Evolutionary conservation across 2,113 vertebrate species (phyloP), one percentile per base, ranked within the genome.

Genomic region (Callorhinus ursinus): DNA sequence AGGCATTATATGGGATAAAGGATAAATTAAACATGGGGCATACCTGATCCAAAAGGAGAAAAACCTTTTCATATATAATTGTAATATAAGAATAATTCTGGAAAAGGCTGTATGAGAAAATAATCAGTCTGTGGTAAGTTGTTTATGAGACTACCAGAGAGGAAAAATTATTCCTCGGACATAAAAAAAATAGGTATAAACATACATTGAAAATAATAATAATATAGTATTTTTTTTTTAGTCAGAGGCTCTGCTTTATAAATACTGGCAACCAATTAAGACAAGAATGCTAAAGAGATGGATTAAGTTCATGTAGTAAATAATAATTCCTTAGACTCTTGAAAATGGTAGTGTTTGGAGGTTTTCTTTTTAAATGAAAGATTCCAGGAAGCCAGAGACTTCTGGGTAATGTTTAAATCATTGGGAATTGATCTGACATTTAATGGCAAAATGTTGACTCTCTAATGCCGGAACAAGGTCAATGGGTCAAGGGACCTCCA

Each of bases 381-480:
- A 93, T 97, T 98, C 95, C 93, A 97, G 97, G 95, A 98, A 98
- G 46, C 65, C 76, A 69, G 88, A 96, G 94, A 92, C 59, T 98
- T 98, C 93, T 88, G 98, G 90, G 94, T 97, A 97, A 97, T 97
- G 88, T 94, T 98, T 96, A 88, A 97, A 95, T 97, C 94, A 93
- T 90, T 97, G 97, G 90, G 65, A 96, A 98, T 97, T 98, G 97
- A 97, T 97, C 88, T 97, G 96, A 97, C 96, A 95, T 96, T 97
- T 97, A 97, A 98, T 96, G 94, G 94, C 59, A 88, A 95, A 95
- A 92, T 0, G n/a, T 96, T 95, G 97, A 90, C 74, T 96, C 63
- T 90, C 57, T 96, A 89, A 94, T 92, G 85, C 72, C 2, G 15
- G 77, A 94, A 84, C 57, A 97, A 97, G 93, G 97, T 95, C 92